Evolutionary conservation across 2,797 vertebrate genomes (phyloP).

Genomic region (Sardinella longiceps): DNA sequence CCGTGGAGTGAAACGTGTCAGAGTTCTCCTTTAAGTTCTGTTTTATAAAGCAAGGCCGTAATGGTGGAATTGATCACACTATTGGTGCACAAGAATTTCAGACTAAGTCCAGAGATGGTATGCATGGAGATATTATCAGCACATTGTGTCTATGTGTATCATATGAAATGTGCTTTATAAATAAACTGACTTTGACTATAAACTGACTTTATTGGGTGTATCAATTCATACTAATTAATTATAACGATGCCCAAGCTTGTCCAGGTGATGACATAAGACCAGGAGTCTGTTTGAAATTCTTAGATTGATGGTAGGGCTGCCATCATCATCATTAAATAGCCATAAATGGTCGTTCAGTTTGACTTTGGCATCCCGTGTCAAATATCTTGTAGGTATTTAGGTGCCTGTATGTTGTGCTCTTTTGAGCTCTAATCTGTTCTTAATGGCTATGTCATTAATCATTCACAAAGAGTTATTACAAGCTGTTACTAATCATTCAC

Average conservation of each 20-base stretch:
- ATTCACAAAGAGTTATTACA: not conserved
- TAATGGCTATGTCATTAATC: not conserved
- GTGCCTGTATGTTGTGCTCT: not conserved
- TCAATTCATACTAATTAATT: no score
- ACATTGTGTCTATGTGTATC: no score
- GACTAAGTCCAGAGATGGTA: not conserved
- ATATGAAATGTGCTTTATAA: no score
- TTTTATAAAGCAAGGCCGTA: not conserved
- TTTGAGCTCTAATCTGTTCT: not conserved
- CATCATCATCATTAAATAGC: no score
- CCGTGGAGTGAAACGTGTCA: no score
- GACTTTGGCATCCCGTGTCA: not conserved
- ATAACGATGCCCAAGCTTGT: no score
- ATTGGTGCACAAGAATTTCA: not conserved
- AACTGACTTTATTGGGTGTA: no score
- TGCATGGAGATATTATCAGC: not conserved
- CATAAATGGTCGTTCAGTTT: not conserved
- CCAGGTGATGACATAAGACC: no score
- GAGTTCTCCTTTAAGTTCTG: no score
- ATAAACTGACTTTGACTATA: no score
- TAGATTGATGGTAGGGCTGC: not conserved
- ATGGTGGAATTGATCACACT: not conserved
- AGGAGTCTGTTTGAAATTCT: not conserved
- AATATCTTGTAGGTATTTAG: not conserved
- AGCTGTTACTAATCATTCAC: not conserved